Percentiles rank a stretch among this genome's conserved stretches.
phyloP scores from a whole-genome alignment of 1,140 invertebrate genomes.

The Epicauta chinensis region DNA sequence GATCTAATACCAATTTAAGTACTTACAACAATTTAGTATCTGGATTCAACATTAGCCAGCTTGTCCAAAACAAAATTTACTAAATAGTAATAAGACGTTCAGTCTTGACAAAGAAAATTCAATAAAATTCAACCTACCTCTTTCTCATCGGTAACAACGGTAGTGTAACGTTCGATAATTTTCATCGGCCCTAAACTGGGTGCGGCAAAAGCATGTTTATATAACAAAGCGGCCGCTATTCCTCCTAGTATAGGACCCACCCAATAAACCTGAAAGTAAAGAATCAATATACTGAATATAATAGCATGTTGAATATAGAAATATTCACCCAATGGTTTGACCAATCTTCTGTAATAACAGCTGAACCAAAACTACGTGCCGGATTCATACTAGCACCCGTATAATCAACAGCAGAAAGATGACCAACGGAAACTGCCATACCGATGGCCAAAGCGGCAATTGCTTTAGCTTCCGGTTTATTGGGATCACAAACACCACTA shows the following conservation, averaged over 20 bases:
- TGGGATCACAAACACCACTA: slow-evolving; percentile 75
- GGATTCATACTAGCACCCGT: slow-evolving; percentile 89
- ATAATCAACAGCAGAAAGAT: slow-evolving; percentile 76
- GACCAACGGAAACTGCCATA: slow-evolving; percentile 77
- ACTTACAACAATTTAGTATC: not conserved
- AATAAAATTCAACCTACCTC: slow-evolving; percentile 47
- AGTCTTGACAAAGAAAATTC: not conserved
- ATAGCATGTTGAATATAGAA: not conserved
- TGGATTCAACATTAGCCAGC: not conserved
- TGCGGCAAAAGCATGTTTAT: slow-evolving; percentile 63
- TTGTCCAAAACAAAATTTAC: not conserved
- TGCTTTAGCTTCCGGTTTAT: slow-evolving; percentile 65
- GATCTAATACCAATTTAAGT: too few relatives aligned
- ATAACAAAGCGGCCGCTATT: slow-evolving; percentile 67
- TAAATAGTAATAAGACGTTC: not conserved
- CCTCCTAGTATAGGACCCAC: slow-evolving; percentile 76
- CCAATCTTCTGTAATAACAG: slow-evolving; percentile 70
- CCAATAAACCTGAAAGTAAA: slow-evolving; percentile 71
- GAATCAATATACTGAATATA: not conserved
- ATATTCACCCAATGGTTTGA: slow-evolving; percentile 71
- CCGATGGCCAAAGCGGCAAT: slow-evolving; percentile 86
- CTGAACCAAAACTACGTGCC: slow-evolving; percentile 77
- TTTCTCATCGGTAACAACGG: slow-evolving; percentile 58
- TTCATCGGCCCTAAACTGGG: slow-evolving; percentile 44
- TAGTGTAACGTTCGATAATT: slow-evolving; percentile 47